Percentiles rank a stretch among this genome's conserved stretches.
These are phyloP conservation scores for Halictus rubicundus DNA, from an alignment of 1,140 invertebrate species.

Conservation along the genomic window DNA sequence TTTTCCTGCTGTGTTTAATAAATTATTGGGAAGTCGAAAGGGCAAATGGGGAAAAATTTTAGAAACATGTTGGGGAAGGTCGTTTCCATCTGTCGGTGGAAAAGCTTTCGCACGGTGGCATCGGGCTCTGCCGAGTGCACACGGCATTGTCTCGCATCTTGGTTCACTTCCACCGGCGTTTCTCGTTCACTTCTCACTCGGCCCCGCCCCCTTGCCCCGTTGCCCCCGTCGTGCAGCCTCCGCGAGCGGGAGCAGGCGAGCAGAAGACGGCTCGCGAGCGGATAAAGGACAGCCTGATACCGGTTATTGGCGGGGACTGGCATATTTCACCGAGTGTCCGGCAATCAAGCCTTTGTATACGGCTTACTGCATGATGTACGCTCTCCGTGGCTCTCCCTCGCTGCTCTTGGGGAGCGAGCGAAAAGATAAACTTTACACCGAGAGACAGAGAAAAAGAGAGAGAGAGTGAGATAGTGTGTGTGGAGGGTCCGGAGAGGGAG, in stretches of 20 bases:
- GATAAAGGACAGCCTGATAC: conserved; percentile 61
- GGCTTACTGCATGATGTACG: conserved; percentile 57
- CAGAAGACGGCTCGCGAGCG: conserved; percentile 52
- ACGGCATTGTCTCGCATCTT: conserved; percentile 46
- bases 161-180: conserved; percentile 49
- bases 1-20: too few species aligned
- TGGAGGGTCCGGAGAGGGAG: background rate
- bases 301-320: conserved; percentile 75
- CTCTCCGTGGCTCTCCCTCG: conserved; percentile 14
- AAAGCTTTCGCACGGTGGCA: conserved; percentile 27
- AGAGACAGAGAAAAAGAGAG: conserved; percentile 21
- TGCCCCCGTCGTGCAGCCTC: background rate
- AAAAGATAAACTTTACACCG: background rate
- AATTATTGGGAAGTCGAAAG: too few species aligned
- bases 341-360: conserved; percentile 67
- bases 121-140: conserved; percentile 21
- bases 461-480: too few species aligned
- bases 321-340: conserved; percentile 74
- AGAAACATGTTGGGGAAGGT: background rate
- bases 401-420: background rate
- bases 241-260: background rate
- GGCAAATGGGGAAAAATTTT: too few species aligned
- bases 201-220: background rate
- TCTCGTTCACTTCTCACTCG: conserved; percentile 18
- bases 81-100: background rate